phyloP scores from a whole-genome alignment of 1,140 invertebrate species.

The Drosophila kohkoa region DNA sequence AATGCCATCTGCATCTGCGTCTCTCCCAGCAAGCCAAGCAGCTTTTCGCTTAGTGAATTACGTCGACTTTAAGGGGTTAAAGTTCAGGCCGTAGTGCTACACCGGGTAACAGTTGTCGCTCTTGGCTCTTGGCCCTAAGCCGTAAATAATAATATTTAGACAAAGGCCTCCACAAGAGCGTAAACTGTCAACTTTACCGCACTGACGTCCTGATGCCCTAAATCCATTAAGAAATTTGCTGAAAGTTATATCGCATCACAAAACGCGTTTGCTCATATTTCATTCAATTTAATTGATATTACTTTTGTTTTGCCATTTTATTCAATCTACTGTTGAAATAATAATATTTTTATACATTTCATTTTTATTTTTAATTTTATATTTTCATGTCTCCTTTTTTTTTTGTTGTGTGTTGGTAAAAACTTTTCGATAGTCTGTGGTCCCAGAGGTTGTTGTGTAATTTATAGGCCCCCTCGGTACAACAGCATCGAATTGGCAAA shows the following conservation, averaged over 20 bases:
- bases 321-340: too few relatives aligned
- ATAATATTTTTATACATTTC: too few relatives aligned
- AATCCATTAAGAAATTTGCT: slow-evolving; percentile 41
- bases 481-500: slow-evolving; percentile 12
- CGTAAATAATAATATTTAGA: slow-evolving; percentile 83
- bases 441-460: slow-evolving; percentile 20
- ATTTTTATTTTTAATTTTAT: neutral
- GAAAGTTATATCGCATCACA: slow-evolving; percentile 25
- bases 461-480: slow-evolving; percentile 41
- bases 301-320: too few relatives aligned
- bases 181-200: slow-evolving; percentile 41
- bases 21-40: slow-evolving; percentile 16
- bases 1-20: slow-evolving; percentile 48
- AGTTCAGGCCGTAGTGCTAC: slow-evolving; percentile 62
- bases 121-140: slow-evolving; percentile 76
- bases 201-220: slow-evolving; percentile 44
- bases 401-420: neutral
- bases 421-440: slow-evolving; percentile 26
- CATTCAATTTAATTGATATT: slow-evolving; percentile 9
- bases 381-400: neutral
- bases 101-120: slow-evolving; percentile 77
- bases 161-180: slow-evolving; percentile 41
- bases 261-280: slow-evolving; percentile 7
- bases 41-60: slow-evolving; percentile 80
- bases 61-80: slow-evolving; percentile 80